Conservation (phyloP, 2,888 invertebrate genomes). For the Lagria hirta region DNA sequence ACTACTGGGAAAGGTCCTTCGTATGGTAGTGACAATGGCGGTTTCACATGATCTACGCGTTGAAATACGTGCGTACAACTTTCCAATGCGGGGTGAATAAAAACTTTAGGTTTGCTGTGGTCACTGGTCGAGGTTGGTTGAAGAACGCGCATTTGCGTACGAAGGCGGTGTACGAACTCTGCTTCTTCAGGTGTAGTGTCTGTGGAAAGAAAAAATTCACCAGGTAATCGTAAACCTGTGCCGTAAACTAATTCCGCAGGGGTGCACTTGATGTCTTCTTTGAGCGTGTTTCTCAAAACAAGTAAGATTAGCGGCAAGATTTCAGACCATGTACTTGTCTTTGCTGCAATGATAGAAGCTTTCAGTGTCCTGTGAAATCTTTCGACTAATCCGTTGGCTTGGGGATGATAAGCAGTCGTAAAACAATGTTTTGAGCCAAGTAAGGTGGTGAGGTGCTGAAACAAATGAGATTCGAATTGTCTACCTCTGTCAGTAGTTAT, state of each 20-base stretch:
- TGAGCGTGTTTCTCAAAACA: conserved; percentile 6
- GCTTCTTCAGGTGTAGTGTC: background rate
- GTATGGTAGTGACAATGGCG: conserved; percentile 33
- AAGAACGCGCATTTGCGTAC: background rate
- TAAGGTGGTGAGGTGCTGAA: conserved; percentile 26
- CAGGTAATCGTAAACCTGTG: conserved; percentile 7
- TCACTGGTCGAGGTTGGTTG: background rate
- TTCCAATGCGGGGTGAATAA: too few species aligned
- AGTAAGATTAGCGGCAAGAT: conserved; percentile 3
- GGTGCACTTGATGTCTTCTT: conserved; percentile 10
- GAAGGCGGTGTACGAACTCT: too few species aligned
- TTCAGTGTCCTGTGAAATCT: conserved; percentile 49
- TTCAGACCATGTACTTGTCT: conserved; percentile 5
- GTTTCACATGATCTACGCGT: conserved; percentile 30
- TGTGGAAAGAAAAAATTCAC: conserved; percentile 3
- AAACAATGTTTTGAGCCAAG: conserved; percentile 30
- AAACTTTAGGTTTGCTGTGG: too few species aligned
- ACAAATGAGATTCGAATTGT: conserved; percentile 40
- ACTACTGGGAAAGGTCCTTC: conserved; percentile 30
- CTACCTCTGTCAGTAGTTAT: conserved; percentile 42
- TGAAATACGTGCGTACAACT: conserved; percentile 32
- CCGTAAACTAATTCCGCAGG: conserved; percentile 4
- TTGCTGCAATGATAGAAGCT: conserved; percentile 42
- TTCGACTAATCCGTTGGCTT: conserved; percentile 49
- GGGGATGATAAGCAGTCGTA: conserved; percentile 45